These are phyloP conservation scores for Argynnis bischoffii DNA, from an alignment of 2,888 invertebrate species.

Conservation along the genomic window DNA sequence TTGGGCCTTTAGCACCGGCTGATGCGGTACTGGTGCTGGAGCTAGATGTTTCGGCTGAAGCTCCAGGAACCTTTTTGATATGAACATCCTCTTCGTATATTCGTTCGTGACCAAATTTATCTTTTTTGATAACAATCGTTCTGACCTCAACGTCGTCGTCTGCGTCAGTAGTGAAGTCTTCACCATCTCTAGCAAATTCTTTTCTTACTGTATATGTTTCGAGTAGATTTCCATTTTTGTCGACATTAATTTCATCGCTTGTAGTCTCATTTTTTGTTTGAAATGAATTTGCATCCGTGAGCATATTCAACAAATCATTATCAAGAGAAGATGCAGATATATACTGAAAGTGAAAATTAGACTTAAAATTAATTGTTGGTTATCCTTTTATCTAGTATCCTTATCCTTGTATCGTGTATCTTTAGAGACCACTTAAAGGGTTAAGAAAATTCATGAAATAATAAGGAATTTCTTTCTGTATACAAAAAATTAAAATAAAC, in stretches of 20 bases:
- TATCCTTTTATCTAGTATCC: too few species aligned
- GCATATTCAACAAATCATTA: slow-evolving; percentile 36
- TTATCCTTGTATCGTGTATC: too few species aligned
- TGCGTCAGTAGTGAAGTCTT: slow-evolving; percentile 34
- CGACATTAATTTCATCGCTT: slow-evolving; percentile 46
- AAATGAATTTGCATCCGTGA: slow-evolving; percentile 38
- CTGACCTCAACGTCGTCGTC: slow-evolving; percentile 48
- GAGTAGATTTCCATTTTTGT: slow-evolving; percentile 46
- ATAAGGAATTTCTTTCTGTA: background rate
- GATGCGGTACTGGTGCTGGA: background rate
- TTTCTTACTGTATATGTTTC: slow-evolving; percentile 47
- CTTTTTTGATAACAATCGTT: slow-evolving; percentile 49
- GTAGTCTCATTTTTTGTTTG: slow-evolving; percentile 44
- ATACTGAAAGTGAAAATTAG: slow-evolving; percentile 47
- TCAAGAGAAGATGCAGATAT: slow-evolving; percentile 50
- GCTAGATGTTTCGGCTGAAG: background rate
- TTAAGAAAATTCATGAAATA: background rate
- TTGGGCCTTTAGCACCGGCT: too few species aligned
- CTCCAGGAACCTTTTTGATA: slow-evolving; percentile 44
- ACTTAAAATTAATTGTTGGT: background rate
- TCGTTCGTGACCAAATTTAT: slow-evolving; percentile 52
- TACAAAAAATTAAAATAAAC: background rate
- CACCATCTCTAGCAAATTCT: slow-evolving; percentile 44
- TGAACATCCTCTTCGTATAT: slow-evolving; percentile 60
- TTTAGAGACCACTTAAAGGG: too few species aligned